A percentile compares a stretch with the other conserved stretches of the same genome.
phyloP scores from a whole-genome alignment of 2,113 vertebrate species.

The Phalacrocorax brasilianus region DNA sequence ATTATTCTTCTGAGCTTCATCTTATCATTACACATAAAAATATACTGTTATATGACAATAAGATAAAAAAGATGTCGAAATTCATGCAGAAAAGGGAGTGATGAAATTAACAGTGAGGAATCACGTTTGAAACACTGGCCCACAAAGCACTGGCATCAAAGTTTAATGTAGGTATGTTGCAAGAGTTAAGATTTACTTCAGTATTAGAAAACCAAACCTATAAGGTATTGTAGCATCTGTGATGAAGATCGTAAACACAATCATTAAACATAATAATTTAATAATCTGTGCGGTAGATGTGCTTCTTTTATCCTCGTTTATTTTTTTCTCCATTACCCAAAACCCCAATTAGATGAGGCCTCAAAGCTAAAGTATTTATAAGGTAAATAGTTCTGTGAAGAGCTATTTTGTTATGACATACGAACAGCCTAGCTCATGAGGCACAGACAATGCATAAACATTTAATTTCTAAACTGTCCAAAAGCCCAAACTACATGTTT shows the following conservation, averaged over 20 bases:
- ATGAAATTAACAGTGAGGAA: neutral
- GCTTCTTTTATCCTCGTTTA: neutral
- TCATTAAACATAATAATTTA: neutral
- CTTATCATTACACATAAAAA: neutral
- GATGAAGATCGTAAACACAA: neutral
- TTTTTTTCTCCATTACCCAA: neutral
- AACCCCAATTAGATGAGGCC: neutral
- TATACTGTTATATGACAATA: neutral
- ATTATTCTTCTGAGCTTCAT: neutral
- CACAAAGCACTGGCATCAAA: neutral
- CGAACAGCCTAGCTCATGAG: neutral
- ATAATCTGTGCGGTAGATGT: neutral
- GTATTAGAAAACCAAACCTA: neutral
- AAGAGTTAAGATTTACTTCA: neutral
- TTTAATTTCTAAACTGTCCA: neutral
- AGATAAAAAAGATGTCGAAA: neutral
- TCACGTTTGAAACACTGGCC: neutral
- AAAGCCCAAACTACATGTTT: neutral
- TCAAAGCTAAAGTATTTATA: neutral
- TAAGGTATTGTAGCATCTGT: neutral
- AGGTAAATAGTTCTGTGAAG: neutral
- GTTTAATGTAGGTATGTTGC: accelerated
- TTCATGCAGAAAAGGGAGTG: neutral
- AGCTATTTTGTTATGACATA: neutral
- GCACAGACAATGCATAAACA: neutral